Evolutionary conservation across 2,797 vertebrate genomes (phyloP).

Genomic region (Aeoliscus strigatus): DNA sequence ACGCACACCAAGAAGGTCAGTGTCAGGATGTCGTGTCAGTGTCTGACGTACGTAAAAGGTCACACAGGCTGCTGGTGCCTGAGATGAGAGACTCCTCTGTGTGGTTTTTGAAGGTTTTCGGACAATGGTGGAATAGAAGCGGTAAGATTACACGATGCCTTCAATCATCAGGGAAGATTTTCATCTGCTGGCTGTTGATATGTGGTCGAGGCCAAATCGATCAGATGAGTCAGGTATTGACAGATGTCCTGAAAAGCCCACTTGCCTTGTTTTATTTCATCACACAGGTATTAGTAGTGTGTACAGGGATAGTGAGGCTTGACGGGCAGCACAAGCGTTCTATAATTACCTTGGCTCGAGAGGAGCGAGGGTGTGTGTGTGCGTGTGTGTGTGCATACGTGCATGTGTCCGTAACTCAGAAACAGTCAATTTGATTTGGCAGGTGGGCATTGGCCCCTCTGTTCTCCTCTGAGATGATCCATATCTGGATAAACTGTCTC

Average conservation of each 20-base stretch:
- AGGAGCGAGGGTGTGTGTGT: too few species aligned
- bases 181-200: slow-evolving; percentile 51
- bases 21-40: slow-evolving; percentile 18
- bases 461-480: too few species aligned
- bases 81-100: not conserved
- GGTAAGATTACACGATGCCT: slow-evolving; percentile 16
- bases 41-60: slow-evolving; percentile 16
- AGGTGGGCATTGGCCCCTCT: too few species aligned
- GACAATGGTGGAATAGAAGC: slow-evolving; percentile 5
- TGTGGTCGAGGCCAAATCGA: slow-evolving; percentile 55
- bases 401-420: too few species aligned
- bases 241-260: slow-evolving; percentile 41
- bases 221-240: slow-evolving; percentile 54
- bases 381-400: too few species aligned
- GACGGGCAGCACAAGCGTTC: too few species aligned
- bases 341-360: too few species aligned
- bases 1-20: slow-evolving; percentile 25
- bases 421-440: too few species aligned
- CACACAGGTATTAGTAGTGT: slow-evolving; percentile 2
- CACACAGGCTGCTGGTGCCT: not conserved
- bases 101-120: slow-evolving; percentile 9
- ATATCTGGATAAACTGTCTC: too few species aligned
- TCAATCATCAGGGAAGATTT: slow-evolving; percentile 36
- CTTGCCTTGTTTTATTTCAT: slow-evolving; percentile 44
- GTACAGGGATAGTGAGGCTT: too few species aligned